A percentile compares a stretch with the other conserved stretches of the same genome.
Evolutionary conservation across 2,797 vertebrate species (phyloP).

Genomic region (Syndactyla subalaris): DNA sequence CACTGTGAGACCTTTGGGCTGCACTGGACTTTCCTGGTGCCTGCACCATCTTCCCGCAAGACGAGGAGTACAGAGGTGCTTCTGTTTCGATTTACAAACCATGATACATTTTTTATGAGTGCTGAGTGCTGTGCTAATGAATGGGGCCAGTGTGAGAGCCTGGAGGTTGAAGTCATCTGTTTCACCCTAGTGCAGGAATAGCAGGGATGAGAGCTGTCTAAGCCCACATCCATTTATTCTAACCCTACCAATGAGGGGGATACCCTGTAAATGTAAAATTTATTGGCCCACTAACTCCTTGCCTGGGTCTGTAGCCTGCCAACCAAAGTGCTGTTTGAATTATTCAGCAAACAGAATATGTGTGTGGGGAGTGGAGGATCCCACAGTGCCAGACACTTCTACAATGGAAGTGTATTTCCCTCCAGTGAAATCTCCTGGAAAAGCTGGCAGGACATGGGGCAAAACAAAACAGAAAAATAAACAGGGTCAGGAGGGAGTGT

Average conservation of each 20-base stretch:
- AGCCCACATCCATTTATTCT: slow-evolving; percentile 5
- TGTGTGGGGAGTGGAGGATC: neutral
- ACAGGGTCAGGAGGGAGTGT: neutral
- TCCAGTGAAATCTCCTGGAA: neutral
- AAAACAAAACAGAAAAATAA: neutral
- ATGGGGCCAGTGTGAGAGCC: slow-evolving; percentile 14
- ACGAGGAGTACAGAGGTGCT: neutral
- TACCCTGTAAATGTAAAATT: slow-evolving; percentile 20
- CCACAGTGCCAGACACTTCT: neutral
- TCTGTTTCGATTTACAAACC: slow-evolving; percentile 22
- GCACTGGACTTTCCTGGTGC: neutral
- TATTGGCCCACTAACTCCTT: neutral
- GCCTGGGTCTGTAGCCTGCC: neutral
- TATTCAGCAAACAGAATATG: neutral
- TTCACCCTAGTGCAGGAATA: neutral
- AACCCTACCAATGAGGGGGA: neutral
- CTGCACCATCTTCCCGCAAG: neutral
- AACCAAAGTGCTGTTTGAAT: slow-evolving; percentile 1
- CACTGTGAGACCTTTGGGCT: neutral
- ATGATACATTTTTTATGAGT: slow-evolving; percentile 35
- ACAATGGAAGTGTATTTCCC: neutral
- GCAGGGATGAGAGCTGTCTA: neutral
- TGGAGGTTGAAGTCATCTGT: slow-evolving; percentile 23
- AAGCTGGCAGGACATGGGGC: neutral
- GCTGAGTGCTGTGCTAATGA: slow-evolving; percentile 46